These are phyloP conservation scores for Bembecia ichneumoniformis DNA, from an alignment of 2,888 invertebrate species.

Conservation along the genomic window DNA sequence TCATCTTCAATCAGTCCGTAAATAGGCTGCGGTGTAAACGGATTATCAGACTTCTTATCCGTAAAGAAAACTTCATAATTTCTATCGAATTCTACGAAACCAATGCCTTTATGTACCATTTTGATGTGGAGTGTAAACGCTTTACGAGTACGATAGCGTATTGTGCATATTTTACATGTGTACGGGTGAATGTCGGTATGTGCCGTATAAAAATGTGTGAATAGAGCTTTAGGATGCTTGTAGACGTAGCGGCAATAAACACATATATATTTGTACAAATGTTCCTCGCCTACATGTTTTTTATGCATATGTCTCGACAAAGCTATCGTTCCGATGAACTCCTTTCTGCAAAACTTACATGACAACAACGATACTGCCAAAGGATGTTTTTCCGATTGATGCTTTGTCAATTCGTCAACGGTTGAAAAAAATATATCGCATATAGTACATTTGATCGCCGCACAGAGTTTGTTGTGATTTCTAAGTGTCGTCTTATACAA, in stretches of 20 bases:
- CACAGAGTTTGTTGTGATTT: conserved; percentile 28
- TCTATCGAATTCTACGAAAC: conserved; percentile 52
- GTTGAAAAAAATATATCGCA: conserved; percentile 31
- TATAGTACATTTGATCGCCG: conserved; percentile 27
- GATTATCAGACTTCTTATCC: conserved; percentile 37
- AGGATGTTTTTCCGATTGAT: conserved; percentile 32
- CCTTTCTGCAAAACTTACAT: conserved; percentile 41
- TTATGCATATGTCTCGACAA: conserved; percentile 41
- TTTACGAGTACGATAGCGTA: conserved; percentile 37
- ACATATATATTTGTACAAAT: conserved; percentile 51
- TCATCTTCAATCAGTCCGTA: conserved; percentile 1
- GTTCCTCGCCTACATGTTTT: conserved; percentile 27
- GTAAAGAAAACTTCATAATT: conserved; percentile 49
- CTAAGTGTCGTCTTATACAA: conserved; percentile 9
- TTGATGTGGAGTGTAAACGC: conserved; percentile 53
- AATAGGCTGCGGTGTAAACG: conserved; percentile 23
- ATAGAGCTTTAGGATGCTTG: conserved; percentile 48
- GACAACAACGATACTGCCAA: conserved; percentile 22
- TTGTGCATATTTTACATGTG: conserved; percentile 47
- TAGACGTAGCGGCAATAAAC: conserved; percentile 33
- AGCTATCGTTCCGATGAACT: conserved; percentile 30
- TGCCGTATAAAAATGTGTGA: conserved; percentile 39
- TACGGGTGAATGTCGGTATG: conserved; percentile 48
- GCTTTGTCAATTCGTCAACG: conserved; percentile 28
- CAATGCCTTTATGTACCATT: conserved; percentile 39